Evolutionary conservation across 2,888 invertebrate species (phyloP), one percentile per base, ranked within the genome.

Genomic region (Portevinia maculata): DNA sequence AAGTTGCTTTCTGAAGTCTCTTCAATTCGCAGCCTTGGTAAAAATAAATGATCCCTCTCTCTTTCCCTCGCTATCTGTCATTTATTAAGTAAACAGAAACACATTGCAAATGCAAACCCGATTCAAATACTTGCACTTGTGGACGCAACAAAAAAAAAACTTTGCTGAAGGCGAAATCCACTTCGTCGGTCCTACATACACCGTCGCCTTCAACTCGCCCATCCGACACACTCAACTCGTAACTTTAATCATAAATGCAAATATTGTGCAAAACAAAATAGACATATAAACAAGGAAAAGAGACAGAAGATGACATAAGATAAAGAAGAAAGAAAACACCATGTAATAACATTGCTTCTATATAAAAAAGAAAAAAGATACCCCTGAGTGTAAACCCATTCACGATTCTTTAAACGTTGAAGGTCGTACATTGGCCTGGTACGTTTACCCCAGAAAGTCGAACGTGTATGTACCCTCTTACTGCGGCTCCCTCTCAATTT

Each of bases 391-490:
- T 70, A 81, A 65, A 65, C 64, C 81, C 76, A 81, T 76, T 76
- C 76, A 70, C 83, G 76, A 78, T 74, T 79, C 71, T 79, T 67
- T 79, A 76, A 24, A 84, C 85, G 85, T 87, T 87, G 88, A 88
- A 88, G 89, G 88, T 88, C 88, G 88, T 87, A 79, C 88, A 88
- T 87, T 88, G 87, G 87, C 87, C 87, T 84, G 86, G 85, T 87
- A 86, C 88, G 85, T 87, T 88, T 87, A 87, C 86, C 88, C 87
- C 85, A 87, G 86, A 86, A 86, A 87, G 79, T 73, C 53, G 71
- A 75, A 60, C 52, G 32, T 69, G 50, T 55, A n/a, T 52, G 9
- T 17, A 11, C 17, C 37, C 8, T 28, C 24, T 24, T 3, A 3
- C n/a, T n/a, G n/a, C 32, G 41, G 39, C 13, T 39, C 0, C 39